Conservation (phyloP, 2,113 vertebrate genomes). For the Chunga burmeisteri region DNA sequence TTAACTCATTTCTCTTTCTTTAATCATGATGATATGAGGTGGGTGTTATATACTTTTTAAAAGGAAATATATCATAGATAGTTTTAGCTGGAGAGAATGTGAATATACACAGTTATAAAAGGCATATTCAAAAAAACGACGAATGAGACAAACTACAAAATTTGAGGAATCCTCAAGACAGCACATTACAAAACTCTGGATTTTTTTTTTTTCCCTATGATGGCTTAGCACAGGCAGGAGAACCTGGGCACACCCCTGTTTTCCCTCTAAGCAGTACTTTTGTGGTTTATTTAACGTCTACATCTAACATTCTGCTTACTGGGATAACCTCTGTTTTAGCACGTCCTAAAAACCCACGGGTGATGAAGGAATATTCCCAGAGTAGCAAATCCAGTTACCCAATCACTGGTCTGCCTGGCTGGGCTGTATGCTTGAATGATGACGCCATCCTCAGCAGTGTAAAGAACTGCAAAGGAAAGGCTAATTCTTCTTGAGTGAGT, state of each 20-base stretch:
- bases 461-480: not conserved
- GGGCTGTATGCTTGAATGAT: not conserved
- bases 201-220: not conserved
- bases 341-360: not conserved
- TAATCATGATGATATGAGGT: not conserved
- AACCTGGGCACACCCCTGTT: not conserved
- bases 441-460: not conserved
- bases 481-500: not conserved
- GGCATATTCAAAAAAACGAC: not conserved
- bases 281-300: not conserved
- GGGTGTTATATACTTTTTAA: not conserved
- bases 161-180: not conserved
- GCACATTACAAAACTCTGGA: not conserved
- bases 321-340: not conserved
- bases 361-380: not conserved
- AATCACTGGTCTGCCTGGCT: not conserved
- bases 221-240: not conserved
- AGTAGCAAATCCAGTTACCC: not conserved
- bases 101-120: not conserved
- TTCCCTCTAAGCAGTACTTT: not conserved
- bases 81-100: not conserved
- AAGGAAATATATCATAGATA: not conserved
- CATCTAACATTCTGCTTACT: not conserved
- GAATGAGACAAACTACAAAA: not conserved
- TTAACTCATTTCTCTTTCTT: not conserved